Evolutionary conservation across 2,797 vertebrate genomes (phyloP), one percentile per base, ranked within the genome.

Genomic region (Netta rufina): DNA sequence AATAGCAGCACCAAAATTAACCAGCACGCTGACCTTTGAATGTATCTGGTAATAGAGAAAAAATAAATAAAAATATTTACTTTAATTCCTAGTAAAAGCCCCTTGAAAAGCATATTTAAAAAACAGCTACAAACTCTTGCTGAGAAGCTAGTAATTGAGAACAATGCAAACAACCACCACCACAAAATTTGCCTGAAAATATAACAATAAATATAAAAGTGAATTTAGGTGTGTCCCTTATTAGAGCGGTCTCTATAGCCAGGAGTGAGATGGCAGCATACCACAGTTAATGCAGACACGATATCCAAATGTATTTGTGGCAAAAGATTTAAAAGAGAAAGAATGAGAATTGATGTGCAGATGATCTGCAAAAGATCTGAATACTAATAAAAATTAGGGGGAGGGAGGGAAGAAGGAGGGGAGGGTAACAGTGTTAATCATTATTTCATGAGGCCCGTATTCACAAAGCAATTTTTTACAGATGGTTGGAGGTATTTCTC

Each of bases 381-480:
- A 89, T 72, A 78, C 58, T 90, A 93, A 82, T 72, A 96, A 91
- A 94, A 93, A 45, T 6, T 22, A 20, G 65, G 78, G 64, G 45
- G 47, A 14, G 27, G 28, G 7, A 11, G n/a, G 11, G 36, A 36
- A 32, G 53, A 62, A 64, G 25, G 36, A 60, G 28, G 56, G 41
- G 58, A 53, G 66, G 39, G 58, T 54, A 53, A 18, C 17, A 62
- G 64, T 71, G 74, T 87, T 95, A 82, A 90, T 92, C 77, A 84
- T 58, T 93, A 89, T 91, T 95, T 90, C 91, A 93, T 74, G 83
- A 87, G 53, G 83, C 84, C 65, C 1, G 3, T 81, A 84, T 82
- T 96, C 93, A 92, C 84, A 57, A 84, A 82, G 62, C 80, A 89
- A 64, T 87, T 84, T 93, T 94, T 96, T 94, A 95, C 95, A 96